A percentile compares a stretch with the other conserved stretches of the same genome.
phyloP scores from a whole-genome alignment of 1,140 invertebrate species.

The Pachypeltis micranthus region DNA sequence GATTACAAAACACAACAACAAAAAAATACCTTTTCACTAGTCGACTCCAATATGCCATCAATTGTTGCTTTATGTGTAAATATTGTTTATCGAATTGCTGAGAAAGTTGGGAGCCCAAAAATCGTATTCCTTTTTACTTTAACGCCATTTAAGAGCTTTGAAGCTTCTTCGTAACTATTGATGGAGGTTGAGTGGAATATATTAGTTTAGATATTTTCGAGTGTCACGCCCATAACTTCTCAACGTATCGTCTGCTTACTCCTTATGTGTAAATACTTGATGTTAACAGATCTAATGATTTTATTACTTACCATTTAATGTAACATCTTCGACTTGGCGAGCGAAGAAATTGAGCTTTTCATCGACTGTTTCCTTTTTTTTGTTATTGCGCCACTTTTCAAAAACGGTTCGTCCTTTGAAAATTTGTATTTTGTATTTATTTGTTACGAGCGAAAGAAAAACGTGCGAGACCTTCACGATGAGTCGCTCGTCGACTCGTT shows the following conservation, averaged over 20 bases:
- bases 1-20: not conserved
- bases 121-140: no score
- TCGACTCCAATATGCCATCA: conserved; percentile 1
- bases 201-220: not conserved
- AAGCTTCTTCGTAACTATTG: no score
- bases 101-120: no score
- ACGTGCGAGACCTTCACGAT: not conserved
- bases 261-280: no score
- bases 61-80: not conserved
- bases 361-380: not conserved
- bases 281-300: no score
- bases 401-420: not conserved
- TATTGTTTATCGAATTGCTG: no score
- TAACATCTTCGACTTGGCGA: no score
- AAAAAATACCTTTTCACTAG: conserved; percentile 7
- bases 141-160: no score
- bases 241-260: no score
- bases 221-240: no score
- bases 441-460: not conserved
- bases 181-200: not conserved
- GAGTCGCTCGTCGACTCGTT: conserved; percentile 2
- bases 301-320: no score
- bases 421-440: not conserved
- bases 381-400: not conserved
- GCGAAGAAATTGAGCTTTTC: not conserved